Conservation (phyloP, 2,888 invertebrate species). For the Sthenelais limicola region DNA sequence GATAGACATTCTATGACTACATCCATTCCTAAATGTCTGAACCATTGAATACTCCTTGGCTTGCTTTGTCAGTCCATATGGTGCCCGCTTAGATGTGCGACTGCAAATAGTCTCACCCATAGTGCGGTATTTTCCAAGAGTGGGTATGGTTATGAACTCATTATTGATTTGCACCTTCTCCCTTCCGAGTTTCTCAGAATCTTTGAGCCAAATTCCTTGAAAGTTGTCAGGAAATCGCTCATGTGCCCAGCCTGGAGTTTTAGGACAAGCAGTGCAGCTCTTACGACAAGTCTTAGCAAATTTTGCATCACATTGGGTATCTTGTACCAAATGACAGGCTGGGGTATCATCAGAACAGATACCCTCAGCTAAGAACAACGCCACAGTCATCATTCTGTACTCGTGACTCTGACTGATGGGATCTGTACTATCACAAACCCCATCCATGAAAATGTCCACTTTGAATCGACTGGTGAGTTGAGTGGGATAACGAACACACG, state of each 20-base stretch:
- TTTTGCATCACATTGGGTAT: neutral
- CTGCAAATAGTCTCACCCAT: slow-evolving; percentile 29
- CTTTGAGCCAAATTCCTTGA: slow-evolving; percentile 24
- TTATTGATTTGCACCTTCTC: slow-evolving; percentile 19
- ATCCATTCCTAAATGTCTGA: slow-evolving; percentile 26
- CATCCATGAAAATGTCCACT: slow-evolving; percentile 25
- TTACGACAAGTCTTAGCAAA: slow-evolving; percentile 16
- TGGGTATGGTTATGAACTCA: slow-evolving; percentile 4
- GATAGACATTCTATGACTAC: slow-evolving; percentile 19
- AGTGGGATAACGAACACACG: slow-evolving; percentile 8
- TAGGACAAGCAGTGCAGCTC: slow-evolving; percentile 12
- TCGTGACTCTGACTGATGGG: slow-evolving; percentile 1
- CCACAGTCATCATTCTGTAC: slow-evolving; percentile 15
- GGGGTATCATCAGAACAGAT: slow-evolving; percentile 33
- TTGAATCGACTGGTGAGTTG: neutral
- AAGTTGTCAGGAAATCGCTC: slow-evolving; percentile 3
- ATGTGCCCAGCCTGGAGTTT: slow-evolving; percentile 1
- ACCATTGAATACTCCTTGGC: slow-evolving; percentile 32
- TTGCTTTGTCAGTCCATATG: slow-evolving; percentile 19
- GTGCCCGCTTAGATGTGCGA: neutral
- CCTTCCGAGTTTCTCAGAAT: slow-evolving; percentile 16
- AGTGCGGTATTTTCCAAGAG: slow-evolving; percentile 26
- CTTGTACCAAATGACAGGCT: slow-evolving; percentile 10
- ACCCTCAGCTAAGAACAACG: slow-evolving; percentile 16
- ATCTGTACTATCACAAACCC: slow-evolving; percentile 16